Base-by-base conservation (phyloP, 2,113 vertebrate genomes). In the Pituophis catenifer region DNA sequence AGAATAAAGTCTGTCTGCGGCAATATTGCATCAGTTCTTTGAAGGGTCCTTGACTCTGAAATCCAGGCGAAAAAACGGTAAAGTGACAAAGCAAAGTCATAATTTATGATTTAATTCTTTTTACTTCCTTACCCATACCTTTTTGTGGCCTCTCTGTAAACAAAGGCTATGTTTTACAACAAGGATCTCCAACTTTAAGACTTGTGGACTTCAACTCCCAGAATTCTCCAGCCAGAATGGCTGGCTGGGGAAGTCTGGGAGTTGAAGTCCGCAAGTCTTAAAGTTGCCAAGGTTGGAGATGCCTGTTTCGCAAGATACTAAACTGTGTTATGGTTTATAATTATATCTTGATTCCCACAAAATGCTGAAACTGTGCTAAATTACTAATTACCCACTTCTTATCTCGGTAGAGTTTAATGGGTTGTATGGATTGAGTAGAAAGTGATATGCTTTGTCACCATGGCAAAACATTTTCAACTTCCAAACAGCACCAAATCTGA, bases 401-500 rank as follows among this genome's bases (percentile, higher is more conserved):
- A 62, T 62, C 59, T 62, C 24, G 26, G 59, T 62, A 26, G 24
- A 26, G 9, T 62, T 62, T 62, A 11, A 24, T 24, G 8, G 24
- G 24, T 62, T 26, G 62, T 70, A 70, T 15, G 29, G 29, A n/a
- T 70, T 70, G 62, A n/a, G n/a, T 15, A 75, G 65, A 75, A 75
- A 75, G 13, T 15, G 38, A 50, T 12, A 86, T 26, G 93, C 94
- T 94, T 90, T 52, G 95, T 92, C 96, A 94, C 92, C 94, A 96
- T 95, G 96, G 96, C 92, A 89, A 96, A 96, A 94, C 90, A 94
- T 62, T 94, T 48, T 89, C 92, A 94, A 92, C 58, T 59, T 91
- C n/a, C 93, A 95, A 96, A 96, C 96, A 89, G 24, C 24, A 93
- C 70, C 94, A 93, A 93, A 92, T 90, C 93, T 94, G 57, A 65